phyloP scores from a whole-genome alignment of 2,113 vertebrate species.

The Microtus richardsoni region DNA sequence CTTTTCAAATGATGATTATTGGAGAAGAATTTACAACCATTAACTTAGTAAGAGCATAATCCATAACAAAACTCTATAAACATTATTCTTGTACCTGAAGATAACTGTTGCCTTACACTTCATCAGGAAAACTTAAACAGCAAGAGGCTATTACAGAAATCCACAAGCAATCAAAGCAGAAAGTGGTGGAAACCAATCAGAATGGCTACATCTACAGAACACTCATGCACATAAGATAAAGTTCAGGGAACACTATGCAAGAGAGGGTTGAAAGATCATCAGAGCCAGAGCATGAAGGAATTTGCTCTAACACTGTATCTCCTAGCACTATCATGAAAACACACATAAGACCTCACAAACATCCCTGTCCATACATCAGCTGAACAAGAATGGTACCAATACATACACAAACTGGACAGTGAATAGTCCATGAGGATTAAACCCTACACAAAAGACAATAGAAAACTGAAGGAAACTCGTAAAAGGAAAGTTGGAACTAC shows the following conservation, averaged over 20 bases:
- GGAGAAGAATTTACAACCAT: background rate
- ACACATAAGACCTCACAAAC: background rate
- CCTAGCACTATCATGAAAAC: background rate
- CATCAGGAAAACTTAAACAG: background rate
- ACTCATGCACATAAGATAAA: background rate
- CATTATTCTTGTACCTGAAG: background rate
- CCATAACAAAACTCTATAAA: background rate
- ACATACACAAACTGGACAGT: background rate
- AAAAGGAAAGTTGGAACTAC: no score
- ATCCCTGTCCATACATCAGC: background rate
- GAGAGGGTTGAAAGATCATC: background rate
- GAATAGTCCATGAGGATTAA: background rate
- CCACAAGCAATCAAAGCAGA: background rate
- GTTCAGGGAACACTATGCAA: no score
- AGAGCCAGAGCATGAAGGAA: background rate
- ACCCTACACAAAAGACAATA: no score
- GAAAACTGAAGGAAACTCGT: background rate
- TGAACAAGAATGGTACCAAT: background rate
- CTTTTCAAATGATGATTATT: background rate
- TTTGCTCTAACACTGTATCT: background rate
- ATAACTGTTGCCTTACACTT: background rate
- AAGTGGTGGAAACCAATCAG: background rate
- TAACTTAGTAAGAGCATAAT: background rate
- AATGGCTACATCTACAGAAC: background rate
- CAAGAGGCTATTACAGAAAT: background rate